phyloP scores from a whole-genome alignment of 2,797 vertebrate genomes.

The Etheostoma perlongum region DNA sequence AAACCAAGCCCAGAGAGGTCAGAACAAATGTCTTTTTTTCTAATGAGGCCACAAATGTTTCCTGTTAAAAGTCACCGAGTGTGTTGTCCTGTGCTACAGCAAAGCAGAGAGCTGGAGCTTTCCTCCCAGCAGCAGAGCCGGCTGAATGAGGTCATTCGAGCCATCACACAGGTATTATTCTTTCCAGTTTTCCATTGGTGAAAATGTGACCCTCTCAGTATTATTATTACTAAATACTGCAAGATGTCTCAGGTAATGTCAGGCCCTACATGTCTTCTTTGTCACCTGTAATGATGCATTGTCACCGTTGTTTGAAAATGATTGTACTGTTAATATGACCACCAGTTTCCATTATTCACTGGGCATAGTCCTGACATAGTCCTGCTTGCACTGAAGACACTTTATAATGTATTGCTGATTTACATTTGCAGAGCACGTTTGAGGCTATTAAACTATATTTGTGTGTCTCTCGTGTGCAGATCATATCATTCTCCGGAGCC shows the following conservation, averaged over 20 bases:
- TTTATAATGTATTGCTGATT: no score
- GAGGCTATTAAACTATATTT: not conserved
- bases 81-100: constrained; percentile 72
- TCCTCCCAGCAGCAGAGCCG: constrained; percentile 90
- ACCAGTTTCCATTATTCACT: not conserved
- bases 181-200: not conserved
- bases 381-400: not conserved
- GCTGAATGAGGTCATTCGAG: constrained; percentile 93
- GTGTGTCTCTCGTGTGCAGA: constrained; percentile 74
- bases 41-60: not conserved
- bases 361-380: not conserved
- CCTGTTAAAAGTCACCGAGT: not conserved
- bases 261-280: not conserved
- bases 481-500: constrained; percentile 91
- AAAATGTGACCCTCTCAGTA: not conserved
- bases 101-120: constrained; percentile 90
- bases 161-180: constrained; percentile 89
- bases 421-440: not conserved
- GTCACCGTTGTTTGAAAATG: not conserved
- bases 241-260: no score
- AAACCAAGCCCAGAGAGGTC: no score
- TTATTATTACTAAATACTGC: not conserved
- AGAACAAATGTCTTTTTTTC: not conserved
- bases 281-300: not conserved
- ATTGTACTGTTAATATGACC: not conserved